Evolutionary conservation across 2,888 invertebrate genomes (phyloP).

Genomic region (Cordilura impudica): DNA sequence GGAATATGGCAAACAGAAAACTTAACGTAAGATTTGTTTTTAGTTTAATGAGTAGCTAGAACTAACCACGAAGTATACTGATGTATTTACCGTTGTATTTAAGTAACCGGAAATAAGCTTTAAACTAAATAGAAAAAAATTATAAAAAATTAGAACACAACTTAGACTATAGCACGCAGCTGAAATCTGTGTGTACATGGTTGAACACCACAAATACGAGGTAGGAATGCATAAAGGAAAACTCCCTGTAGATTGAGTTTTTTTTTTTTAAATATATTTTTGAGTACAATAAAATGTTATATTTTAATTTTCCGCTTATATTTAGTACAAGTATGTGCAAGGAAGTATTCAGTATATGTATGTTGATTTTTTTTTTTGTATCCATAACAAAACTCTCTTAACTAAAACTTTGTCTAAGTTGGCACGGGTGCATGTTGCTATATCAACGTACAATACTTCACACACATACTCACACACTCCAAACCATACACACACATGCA

Average conservation of each 20-base stretch:
- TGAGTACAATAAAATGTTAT: constrained; percentile 38
- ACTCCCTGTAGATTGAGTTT: background rate
- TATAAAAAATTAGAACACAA: background rate
- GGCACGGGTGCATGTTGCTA: constrained; percentile 40
- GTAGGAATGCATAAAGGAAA: background rate
- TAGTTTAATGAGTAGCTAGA: constrained; percentile 37
- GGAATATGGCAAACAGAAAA: background rate
- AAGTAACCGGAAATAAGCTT: constrained; percentile 39
- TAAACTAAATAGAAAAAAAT: constrained; percentile 1
- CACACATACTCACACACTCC: background rate
- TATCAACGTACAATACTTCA: no score
- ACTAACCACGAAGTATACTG: background rate
- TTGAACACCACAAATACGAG: constrained; percentile 49
- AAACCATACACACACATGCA: constrained; percentile 2
- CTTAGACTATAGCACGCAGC: background rate
- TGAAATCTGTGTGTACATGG: constrained; percentile 34
- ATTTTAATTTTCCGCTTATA: constrained; percentile 59
- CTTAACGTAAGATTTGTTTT: constrained; percentile 36
- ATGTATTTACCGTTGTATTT: constrained; percentile 1
- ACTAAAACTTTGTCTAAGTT: constrained; percentile 49
- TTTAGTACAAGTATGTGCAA: background rate
- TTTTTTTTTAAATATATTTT: background rate
- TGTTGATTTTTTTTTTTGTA: constrained; percentile 13
- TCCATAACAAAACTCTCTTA: constrained; percentile 25
- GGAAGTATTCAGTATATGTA: background rate